A percentile compares a stretch with the other conserved stretches of the same genome.
phyloP scores from a whole-genome alignment of 2,797 vertebrate genomes.

The Pogonophryne albipinna region DNA sequence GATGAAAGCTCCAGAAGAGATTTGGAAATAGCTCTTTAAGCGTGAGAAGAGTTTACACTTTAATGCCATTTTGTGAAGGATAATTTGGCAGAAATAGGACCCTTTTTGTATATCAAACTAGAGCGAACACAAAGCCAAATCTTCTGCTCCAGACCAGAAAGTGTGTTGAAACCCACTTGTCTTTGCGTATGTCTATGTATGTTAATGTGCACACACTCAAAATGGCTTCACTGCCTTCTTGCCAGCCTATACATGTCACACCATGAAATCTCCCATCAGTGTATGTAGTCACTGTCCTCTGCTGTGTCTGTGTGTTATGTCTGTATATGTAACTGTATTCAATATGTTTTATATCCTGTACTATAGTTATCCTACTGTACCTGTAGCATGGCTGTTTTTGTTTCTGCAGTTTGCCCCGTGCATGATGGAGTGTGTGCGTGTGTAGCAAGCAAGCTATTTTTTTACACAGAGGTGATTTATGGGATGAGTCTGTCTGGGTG shows the following conservation, averaged over 20 bases:
- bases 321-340: constrained; percentile 67
- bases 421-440: constrained; percentile 57
- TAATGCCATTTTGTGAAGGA: constrained; percentile 4
- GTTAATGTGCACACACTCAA: constrained; percentile 27
- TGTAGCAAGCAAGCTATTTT: constrained; percentile 60
- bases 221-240: constrained; percentile 38
- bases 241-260: constrained; percentile 55
- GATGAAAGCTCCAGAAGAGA: neutral
- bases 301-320: constrained; percentile 58
- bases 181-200: constrained; percentile 28
- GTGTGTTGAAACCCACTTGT: constrained; percentile 13
- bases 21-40: neutral
- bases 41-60: neutral
- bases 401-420: constrained; percentile 70
- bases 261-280: constrained; percentile 30
- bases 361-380: constrained; percentile 79
- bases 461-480: constrained; percentile 71
- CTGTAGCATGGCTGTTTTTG: constrained; percentile 77
- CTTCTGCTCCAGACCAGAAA: constrained; percentile 4
- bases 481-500: constrained; percentile 68
- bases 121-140: neutral
- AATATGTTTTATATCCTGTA: constrained; percentile 76
- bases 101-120: neutral
- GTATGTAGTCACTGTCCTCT: constrained; percentile 49
- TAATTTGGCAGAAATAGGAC: constrained; percentile 2